Evolutionary conservation across 2,888 invertebrate genomes (phyloP), one percentile per base, ranked within the genome.

Genomic region (Sepioteuthis lessoniana): DNA sequence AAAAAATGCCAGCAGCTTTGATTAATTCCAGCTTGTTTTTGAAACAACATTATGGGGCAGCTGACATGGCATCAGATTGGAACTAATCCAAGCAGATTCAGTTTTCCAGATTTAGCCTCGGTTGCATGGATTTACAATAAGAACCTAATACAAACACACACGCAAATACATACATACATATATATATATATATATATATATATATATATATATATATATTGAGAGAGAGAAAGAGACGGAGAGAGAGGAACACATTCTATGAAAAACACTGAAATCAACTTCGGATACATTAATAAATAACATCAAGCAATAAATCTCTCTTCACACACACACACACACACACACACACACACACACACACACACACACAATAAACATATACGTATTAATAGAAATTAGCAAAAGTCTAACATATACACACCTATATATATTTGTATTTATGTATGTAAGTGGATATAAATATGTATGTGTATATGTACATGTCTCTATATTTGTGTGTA

Each of bases 381-480:
- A n/a, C n/a, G n/a, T n/a, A n/a, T n/a, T n/a, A n/a, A n/a, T n/a
- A n/a, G n/a, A n/a, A n/a, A n/a, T n/a, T n/a, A n/a, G n/a, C n/a
- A n/a, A n/a, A n/a, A n/a, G n/a, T n/a, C n/a, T n/a, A n/a, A n/a
- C n/a, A n/a, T n/a, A n/a, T n/a, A n/a, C n/a, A n/a, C n/a, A n/a
- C n/a, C n/a, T 55, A 55, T 25, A 55, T 55, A 55, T 55, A 25
- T 55, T 5, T 31, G 19, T 21, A 10, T 76, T 10, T 76, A n/a
- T 76, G 31, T 76, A 31, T 76, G 4, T 76, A 76, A 31, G n/a
- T 76, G 10, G 8, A 76, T 31, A 76, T n/a, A 76, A n/a, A 31
- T 76, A n/a, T 76, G 31, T 76, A 76, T 76, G n/a, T 76, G n/a
- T 76, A 76, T 76, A 76, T 76, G n/a, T 76, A 76, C n/a, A 76